Base-by-base conservation (phyloP, 2,888 invertebrate species). In the Drosophila neotestacea region DNA sequence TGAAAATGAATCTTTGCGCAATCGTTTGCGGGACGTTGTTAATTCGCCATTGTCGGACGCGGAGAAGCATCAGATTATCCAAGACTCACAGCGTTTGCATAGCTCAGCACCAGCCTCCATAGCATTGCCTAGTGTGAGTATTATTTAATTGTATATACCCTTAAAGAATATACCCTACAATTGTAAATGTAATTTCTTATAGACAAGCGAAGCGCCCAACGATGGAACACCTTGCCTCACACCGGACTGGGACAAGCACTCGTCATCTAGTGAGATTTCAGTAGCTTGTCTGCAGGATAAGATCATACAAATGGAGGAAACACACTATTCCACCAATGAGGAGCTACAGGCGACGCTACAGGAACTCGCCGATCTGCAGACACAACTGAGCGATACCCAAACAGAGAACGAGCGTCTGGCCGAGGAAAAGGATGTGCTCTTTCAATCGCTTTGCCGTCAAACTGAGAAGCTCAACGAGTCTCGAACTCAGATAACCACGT, bases 291-390 rank as follows among this genome's bases (percentile, higher is more conserved):
- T 97, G 73, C 98, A 98, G 93, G 98, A 98, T 91, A 95, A 97
- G 90, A 98, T 98, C 85, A 94, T 97, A 91, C 90, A 92, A 88
- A 93, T 93, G 93, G 93, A 93, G 77, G 93, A 93, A 77, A 93
- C 92, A 2, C 92, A 93, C 91, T 94, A 90, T 91, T 97, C 97
- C 74, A 98, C 97, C 65, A 97, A 96, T 91, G 97, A 98, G 92
- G 98, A 98, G 92, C 93, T 98, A 5, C 98, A 98, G 93, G 98
- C 98, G 0, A 98, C 98, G 0, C 93, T 98, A 50, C 98, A 98
- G 84, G 98, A 98, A 93, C 93, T 98, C 72, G 96, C 97, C 9
- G 98, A 98, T 92, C 93, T 98, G 41, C 98, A 98, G 93, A 94
- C 96, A 6, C 97, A 97, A 92, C 93, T 98, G 73, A 95, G 95